Evolutionary conservation across 2,113 vertebrate genomes (phyloP).

Genomic region (Chunga burmeisteri): DNA sequence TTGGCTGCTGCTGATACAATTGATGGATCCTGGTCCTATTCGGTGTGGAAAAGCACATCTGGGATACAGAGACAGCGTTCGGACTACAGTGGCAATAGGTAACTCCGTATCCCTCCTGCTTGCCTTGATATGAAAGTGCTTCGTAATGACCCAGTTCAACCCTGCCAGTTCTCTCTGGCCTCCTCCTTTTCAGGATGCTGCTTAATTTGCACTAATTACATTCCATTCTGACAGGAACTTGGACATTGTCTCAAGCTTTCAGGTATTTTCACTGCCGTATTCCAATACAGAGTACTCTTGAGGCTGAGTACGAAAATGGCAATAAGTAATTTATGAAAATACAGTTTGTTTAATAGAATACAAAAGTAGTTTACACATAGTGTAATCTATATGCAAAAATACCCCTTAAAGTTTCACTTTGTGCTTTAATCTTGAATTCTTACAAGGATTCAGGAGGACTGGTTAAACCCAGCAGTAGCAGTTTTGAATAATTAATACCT

Average conservation of each 20-base stretch:
- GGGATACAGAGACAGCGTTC: neutral
- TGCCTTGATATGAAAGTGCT: slow-evolving; percentile 74
- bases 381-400: neutral
- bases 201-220: slow-evolving; percentile 95
- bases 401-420: neutral
- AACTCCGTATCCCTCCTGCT: slow-evolving; percentile 29
- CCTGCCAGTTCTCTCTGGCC: slow-evolving; percentile 83
- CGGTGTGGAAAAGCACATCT: neutral
- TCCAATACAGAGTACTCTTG: slow-evolving; percentile 30
- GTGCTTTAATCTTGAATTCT: neutral
- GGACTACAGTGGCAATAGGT: neutral
- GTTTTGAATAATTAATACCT: neutral
- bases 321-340: slow-evolving; percentile 24
- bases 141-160: slow-evolving; percentile 84
- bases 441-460: neutral
- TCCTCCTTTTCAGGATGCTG: slow-evolving; percentile 80
- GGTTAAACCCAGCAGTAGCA: neutral
- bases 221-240: slow-evolving; percentile 92
- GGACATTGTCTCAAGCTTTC: slow-evolving; percentile 76
- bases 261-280: slow-evolving; percentile 74
- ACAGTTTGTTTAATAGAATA: neutral
- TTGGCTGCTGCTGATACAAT: neutral
- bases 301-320: neutral
- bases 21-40: neutral
- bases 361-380: neutral